Evolutionary conservation across 1,140 invertebrate species (phyloP).

Genomic region (Drosophila kepulauana): DNA sequence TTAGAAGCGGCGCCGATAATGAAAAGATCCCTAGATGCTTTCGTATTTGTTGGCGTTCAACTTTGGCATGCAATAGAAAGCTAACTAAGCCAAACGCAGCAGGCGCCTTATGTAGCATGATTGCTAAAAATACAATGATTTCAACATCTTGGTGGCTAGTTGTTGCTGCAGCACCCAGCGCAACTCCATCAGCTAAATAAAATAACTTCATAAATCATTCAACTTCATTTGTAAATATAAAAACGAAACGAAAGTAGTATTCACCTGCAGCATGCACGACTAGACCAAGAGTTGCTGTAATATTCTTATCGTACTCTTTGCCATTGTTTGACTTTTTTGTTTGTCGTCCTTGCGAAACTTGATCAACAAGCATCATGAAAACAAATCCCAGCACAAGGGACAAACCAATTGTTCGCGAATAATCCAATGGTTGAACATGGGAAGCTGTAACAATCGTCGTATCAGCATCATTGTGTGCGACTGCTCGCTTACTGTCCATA

Average conservation of each 20-base stretch:
- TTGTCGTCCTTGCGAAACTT: constrained; percentile 87
- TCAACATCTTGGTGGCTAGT: constrained; percentile 98
- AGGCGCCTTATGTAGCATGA: constrained; percentile 99
- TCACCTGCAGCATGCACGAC: constrained; percentile 94
- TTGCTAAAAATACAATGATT: constrained; percentile 98
- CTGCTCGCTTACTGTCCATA: constrained; percentile 49
- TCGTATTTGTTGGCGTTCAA: constrained; percentile 93
- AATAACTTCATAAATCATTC: background rate
- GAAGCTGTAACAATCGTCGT: constrained; percentile 16
- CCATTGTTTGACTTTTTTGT: constrained; percentile 86
- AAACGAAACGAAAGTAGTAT: background rate
- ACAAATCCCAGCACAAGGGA: constrained; percentile 92
- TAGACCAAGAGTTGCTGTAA: constrained; percentile 95
- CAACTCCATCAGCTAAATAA: constrained; percentile 95
- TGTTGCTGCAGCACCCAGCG: constrained; percentile 97
- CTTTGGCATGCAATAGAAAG: constrained; percentile 97
- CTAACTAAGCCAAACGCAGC: constrained; percentile 99
- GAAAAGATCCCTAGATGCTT: constrained; percentile 98
- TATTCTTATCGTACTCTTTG: constrained; percentile 88
- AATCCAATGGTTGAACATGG: constrained; percentile 72
- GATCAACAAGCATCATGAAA: constrained; percentile 99
- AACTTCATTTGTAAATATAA: background rate
- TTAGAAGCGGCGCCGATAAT: constrained; percentile 94
- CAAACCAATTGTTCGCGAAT: constrained; percentile 88
- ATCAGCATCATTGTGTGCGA: constrained; percentile 21